Percentiles rank a stretch among this genome's conserved stretches.
Evolutionary conservation across 2,888 invertebrate genomes (phyloP).

Genomic region (Drosophila ochracea): DNA sequence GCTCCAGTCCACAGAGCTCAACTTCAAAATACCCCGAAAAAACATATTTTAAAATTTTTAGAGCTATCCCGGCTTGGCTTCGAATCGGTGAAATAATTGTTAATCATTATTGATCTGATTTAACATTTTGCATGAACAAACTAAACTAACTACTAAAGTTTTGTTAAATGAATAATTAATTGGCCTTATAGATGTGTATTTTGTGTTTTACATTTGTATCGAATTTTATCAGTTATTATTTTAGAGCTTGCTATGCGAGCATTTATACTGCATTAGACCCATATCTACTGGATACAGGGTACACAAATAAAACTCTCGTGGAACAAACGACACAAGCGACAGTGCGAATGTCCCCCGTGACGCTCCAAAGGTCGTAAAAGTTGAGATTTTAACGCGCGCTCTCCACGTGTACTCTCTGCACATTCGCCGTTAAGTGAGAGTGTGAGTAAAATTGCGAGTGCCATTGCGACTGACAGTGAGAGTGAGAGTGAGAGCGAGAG

Average conservation of each 20-base stretch:
- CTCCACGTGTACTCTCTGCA: slow-evolving; percentile 76
- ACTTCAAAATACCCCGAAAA: slow-evolving; percentile 1
- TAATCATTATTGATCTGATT: background rate
- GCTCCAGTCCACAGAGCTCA: background rate
- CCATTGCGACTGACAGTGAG: slow-evolving; percentile 20
- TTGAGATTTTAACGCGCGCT: slow-evolving; percentile 80
- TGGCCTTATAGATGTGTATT: background rate
- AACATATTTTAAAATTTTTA: background rate
- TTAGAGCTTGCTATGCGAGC: background rate
- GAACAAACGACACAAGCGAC: slow-evolving; percentile 26
- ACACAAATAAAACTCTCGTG: slow-evolving; percentile 49
- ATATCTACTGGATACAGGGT: background rate
- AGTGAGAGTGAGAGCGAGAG: slow-evolving; percentile 17
- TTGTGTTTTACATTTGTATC: background rate
- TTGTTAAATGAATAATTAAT: background rate
- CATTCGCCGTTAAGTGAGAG: slow-evolving; percentile 8
- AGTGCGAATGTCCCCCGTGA: slow-evolving; percentile 35
- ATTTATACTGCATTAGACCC: background rate
- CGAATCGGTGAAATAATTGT: background rate
- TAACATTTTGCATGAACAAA: background rate
- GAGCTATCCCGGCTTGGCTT: background rate
- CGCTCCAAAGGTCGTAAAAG: slow-evolving; percentile 78
- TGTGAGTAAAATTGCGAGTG: slow-evolving; percentile 12
- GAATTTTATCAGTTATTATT: background rate
- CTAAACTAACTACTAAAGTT: background rate